Evolutionary conservation across 2,113 vertebrate species (phyloP).

Genomic region (Notechis scutatus): DNA sequence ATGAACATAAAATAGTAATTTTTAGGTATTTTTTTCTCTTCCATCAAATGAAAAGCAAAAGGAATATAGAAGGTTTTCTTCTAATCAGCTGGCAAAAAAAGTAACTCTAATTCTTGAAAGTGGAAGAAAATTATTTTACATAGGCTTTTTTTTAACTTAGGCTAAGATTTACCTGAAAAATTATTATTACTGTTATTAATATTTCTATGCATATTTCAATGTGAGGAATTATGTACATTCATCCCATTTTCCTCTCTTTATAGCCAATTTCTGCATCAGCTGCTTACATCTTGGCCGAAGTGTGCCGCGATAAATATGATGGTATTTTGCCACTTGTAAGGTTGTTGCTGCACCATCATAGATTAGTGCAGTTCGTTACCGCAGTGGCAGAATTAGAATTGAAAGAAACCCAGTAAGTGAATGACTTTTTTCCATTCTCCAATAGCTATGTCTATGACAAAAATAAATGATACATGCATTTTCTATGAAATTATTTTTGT

Average conservation of each 20-base stretch:
- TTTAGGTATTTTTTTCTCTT: neutral
- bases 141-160: neutral
- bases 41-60: neutral
- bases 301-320: slow-evolving; percentile 90
- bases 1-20: neutral
- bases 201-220: neutral
- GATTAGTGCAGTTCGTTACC: slow-evolving; percentile 89
- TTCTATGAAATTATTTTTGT: neutral
- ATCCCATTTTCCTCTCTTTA: slow-evolving; percentile 3
- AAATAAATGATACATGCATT: neutral
- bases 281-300: slow-evolving; percentile 92
- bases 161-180: neutral
- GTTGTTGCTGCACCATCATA: slow-evolving; percentile 89
- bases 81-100: neutral
- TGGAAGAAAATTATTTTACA: neutral
- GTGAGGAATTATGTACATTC: neutral
- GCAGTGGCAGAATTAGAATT: slow-evolving; percentile 89
- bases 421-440: slow-evolving; percentile 13
- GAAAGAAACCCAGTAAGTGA: slow-evolving; percentile 91
- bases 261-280: slow-evolving; percentile 94
- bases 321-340: slow-evolving; percentile 89
- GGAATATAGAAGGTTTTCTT: neutral
- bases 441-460: neutral
- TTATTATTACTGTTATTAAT: neutral
- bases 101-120: neutral